Evolutionary conservation across 2,113 vertebrate genomes (phyloP), one percentile per base, ranked within the genome.

Genomic region (Cephalopholis sonnerati): DNA sequence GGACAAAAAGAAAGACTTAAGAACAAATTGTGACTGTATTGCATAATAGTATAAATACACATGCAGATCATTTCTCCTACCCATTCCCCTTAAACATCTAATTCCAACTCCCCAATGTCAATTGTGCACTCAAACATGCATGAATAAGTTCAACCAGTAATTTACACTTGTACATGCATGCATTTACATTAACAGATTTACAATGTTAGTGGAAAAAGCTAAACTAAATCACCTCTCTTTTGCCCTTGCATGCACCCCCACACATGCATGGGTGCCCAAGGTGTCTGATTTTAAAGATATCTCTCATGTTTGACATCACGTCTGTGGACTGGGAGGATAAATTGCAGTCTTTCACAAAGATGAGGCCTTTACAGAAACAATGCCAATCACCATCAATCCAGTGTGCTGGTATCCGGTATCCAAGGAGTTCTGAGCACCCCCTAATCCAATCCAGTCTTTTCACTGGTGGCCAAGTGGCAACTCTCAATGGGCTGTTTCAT

Each of bases 401-500:
- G 66, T 77, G 76, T 18, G 54, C 79, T 85, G 75, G 81, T 82
- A 86, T 89, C 89, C 90, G 81, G 91, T 92, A 75, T 90, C 93
- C 91, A 89, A 90, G 93, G 90, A 94, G 89, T 77, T 81, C 83
- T 57, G 65, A 87, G 89, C 75, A 46, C 70, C 79, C 77, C 70
- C 66, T 78, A 78, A 46, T 86, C 81, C 85, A 84, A 77, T 59
- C 72, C 82, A 84, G 69, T 83, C 90, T 90, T 92, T 94, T 95
- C 91, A 93, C 46, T 82, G 65, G 66, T 66, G 63, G 90, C 91
- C 93, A 93, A 93, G 86, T 92, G 84, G 85, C 86, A 85, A 77
- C 72, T 86, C 88, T 94, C 86, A 90, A 89, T 88, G 90, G 86
- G 39, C 55, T 74, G 86, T 89, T 90, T 92, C 83, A 92, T 90